Evolutionary conservation across 2,888 invertebrate species (phyloP).

Genomic region (Cosmopolites sordidus): DNA sequence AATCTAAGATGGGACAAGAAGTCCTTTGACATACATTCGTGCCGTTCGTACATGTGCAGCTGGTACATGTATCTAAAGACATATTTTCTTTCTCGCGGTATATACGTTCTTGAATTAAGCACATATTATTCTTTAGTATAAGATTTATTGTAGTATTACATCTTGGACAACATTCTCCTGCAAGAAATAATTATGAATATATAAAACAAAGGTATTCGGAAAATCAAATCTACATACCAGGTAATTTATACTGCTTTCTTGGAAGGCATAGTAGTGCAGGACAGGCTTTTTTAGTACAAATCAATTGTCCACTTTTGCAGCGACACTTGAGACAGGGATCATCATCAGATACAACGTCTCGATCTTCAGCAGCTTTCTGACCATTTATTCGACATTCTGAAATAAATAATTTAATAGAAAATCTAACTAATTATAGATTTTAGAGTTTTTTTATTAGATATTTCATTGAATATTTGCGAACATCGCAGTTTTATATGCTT

Average conservation of each 20-base stretch:
- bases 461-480: too few relatives aligned
- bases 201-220: not conserved
- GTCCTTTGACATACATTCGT: conserved; percentile 74
- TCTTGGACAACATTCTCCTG: conserved; percentile 72
- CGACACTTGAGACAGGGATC: conserved; percentile 84
- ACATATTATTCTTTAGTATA: conserved; percentile 46
- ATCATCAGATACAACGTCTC: conserved; percentile 73
- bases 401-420: conserved; percentile 22
- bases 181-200: not conserved
- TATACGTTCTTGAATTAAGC: conserved; percentile 49
- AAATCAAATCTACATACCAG: conserved; percentile 33
- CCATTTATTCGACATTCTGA: conserved; percentile 64
- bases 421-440: too few relatives aligned
- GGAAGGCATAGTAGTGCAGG: conserved; percentile 81
- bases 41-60: conserved; percentile 76
- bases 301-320: conserved; percentile 64
- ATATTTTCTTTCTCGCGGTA: conserved; percentile 33
- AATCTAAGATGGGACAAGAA: conserved; percentile 88
- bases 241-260: conserved; percentile 62
- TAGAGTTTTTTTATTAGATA: too few relatives aligned
- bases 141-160: conserved; percentile 51
- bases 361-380: conserved; percentile 72
- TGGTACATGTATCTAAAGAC: conserved; percentile 68
- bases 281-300: conserved; percentile 81
- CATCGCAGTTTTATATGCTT: too few relatives aligned